Conservation (phyloP, 2,888 invertebrate genomes). For the Panzeria rudis region DNA sequence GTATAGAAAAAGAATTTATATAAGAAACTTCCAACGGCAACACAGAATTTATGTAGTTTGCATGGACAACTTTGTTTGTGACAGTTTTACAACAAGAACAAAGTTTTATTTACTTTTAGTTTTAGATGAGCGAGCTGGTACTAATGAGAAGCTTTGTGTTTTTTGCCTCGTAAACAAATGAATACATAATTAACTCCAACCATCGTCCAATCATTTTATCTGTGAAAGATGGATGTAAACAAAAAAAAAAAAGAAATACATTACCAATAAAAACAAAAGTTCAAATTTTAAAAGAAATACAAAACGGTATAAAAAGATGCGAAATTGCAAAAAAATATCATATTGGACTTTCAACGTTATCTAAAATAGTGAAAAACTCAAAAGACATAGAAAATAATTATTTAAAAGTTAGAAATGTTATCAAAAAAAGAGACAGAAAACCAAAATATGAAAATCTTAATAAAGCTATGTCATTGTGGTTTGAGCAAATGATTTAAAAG, state of each 20-base stretch:
- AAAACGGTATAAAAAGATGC: too few relatives aligned
- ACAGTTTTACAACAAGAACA: conserved; percentile 15
- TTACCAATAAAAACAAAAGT: conserved; percentile 4
- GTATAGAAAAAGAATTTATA: background rate
- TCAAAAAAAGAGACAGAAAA: too few relatives aligned
- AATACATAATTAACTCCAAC: conserved; percentile 14
- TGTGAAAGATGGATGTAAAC: conserved; percentile 12
- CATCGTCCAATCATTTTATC: conserved; percentile 4
- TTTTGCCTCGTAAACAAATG: conserved; percentile 16
- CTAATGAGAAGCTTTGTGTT: conserved; percentile 12
- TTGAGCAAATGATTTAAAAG: too few relatives aligned
- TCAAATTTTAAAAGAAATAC: too few relatives aligned
- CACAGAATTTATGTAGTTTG: conserved; percentile 27
- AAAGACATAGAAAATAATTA: too few relatives aligned
- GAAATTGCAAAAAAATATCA: too few relatives aligned
- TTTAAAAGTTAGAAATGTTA: too few relatives aligned
- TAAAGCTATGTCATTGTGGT: too few relatives aligned
- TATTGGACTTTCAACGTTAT: too few relatives aligned
- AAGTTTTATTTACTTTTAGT: conserved; percentile 8
- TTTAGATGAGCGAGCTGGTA: conserved; percentile 16
- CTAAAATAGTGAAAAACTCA: too few relatives aligned
- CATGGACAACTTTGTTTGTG: conserved; percentile 2
- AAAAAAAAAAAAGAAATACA: conserved; percentile 8
- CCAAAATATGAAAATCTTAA: too few relatives aligned
- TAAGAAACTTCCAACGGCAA: conserved; percentile 9